Evolutionary conservation across 2,888 invertebrate species (phyloP).

Genomic region (Lepidochrysops patricia): DNA sequence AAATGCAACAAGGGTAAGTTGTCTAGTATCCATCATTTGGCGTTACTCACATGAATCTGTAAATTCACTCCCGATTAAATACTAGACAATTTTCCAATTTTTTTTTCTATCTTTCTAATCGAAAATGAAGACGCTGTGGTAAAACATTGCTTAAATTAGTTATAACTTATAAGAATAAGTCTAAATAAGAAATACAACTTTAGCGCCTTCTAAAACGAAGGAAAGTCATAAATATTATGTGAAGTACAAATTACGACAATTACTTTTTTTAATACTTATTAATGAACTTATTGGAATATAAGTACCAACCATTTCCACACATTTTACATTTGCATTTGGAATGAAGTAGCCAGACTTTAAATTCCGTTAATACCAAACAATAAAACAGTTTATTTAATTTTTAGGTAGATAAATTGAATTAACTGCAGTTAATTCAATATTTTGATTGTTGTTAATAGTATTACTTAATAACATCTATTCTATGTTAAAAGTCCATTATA

Average conservation of each 20-base stretch:
- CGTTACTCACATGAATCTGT: not conserved
- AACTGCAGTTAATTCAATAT: no score
- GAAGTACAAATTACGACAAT: slow-evolving; percentile 18
- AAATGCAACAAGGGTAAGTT: slow-evolving; percentile 25
- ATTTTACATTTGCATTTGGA: not conserved
- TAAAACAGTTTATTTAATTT: not conserved
- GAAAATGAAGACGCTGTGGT: slow-evolving; percentile 24
- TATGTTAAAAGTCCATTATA: not conserved
- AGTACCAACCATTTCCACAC: not conserved
- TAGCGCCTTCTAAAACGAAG: slow-evolving; percentile 62
- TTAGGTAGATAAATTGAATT: no score
- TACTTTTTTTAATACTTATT: slow-evolving; percentile 11
- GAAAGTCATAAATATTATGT: slow-evolving; percentile 24
- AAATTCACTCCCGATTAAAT: not conserved
- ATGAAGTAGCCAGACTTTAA: not conserved
- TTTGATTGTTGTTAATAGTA: no score
- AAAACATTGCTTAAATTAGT: slow-evolving; percentile 18
- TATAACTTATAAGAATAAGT: slow-evolving; percentile 30
- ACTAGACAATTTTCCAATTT: slow-evolving; percentile 20
- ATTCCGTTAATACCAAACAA: not conserved
- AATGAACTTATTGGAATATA: slow-evolving; percentile 4
- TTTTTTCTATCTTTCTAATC: slow-evolving; percentile 21
- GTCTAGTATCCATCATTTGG: not conserved
- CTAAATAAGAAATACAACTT: slow-evolving; percentile 28
- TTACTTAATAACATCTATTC: no score